A percentile compares a stretch with the other conserved stretches of the same genome.
Conservation (phyloP, 2,113 vertebrate species). For the Chlorodrepanis virens region DNA sequence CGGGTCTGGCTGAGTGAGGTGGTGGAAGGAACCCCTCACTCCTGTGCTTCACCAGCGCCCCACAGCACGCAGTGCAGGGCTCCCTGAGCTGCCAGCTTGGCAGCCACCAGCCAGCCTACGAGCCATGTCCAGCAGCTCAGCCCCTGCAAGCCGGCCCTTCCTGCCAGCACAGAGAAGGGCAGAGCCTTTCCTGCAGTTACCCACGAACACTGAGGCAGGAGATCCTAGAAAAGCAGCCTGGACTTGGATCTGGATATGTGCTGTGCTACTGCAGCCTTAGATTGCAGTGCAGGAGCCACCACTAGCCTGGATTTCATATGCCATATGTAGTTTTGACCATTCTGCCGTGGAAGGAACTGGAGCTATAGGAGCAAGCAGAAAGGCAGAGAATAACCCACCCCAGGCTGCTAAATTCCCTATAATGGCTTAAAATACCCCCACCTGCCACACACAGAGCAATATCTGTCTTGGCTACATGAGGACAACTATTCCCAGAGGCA, state of each 20-base stretch:
- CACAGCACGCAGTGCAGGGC: background rate
- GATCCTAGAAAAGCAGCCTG: background rate
- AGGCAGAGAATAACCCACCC: background rate
- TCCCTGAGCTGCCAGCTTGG: rapidly evolving
- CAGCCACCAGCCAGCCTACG: rapidly evolving
- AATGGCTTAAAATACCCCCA: background rate
- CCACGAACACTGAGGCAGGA: rapidly evolving
- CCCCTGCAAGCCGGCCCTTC: background rate
- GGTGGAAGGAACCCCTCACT: rapidly evolving
- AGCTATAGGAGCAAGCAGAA: background rate
- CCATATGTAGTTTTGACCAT: background rate
- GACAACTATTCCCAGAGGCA: background rate
- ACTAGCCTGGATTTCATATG: background rate
- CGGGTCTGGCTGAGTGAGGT: background rate
- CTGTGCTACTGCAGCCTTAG: background rate
- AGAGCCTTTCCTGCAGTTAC: background rate
- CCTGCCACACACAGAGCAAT: background rate
- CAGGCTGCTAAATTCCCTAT: background rate
- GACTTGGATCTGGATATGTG: background rate
- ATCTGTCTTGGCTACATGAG: background rate
- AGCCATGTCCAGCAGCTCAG: background rate
- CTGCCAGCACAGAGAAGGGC: rapidly evolving
- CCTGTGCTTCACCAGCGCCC: rapidly evolving
- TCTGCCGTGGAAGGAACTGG: background rate
- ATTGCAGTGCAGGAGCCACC: rapidly evolving